Evolutionary conservation across 2,113 vertebrate species (phyloP).

Genomic region (Microtus richardsoni): DNA sequence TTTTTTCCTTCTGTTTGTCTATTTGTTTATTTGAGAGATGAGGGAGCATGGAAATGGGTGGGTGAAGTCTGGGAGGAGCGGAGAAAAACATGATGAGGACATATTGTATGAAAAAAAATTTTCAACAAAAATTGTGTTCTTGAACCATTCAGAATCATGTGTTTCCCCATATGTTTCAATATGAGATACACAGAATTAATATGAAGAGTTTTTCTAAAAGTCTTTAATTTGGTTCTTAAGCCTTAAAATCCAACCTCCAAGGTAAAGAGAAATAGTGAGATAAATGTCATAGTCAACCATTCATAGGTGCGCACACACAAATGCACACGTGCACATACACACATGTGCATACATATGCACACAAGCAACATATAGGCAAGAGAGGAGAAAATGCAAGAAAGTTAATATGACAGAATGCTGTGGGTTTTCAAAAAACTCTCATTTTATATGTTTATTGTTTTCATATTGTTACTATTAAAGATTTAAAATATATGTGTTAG

Average conservation of each 20-base stretch:
- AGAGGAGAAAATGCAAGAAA: constrained; percentile 14
- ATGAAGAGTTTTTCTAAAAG: not conserved
- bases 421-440: not conserved
- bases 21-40: not conserved
- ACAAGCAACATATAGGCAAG: not conserved
- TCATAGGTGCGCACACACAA: not conserved
- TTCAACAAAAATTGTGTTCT: not conserved
- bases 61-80: not conserved
- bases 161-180: not conserved
- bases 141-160: not conserved
- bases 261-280: not conserved
- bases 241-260: not conserved
- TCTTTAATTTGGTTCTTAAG: not conserved
- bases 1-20: not conserved
- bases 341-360: not conserved
- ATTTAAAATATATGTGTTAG: not conserved
- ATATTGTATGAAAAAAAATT: not conserved
- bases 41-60: no score
- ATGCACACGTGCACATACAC: not conserved
- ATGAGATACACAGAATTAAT: not conserved
- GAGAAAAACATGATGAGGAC: not conserved
- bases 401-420: not conserved
- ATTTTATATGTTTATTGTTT: constrained; percentile 27
- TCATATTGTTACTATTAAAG: not conserved
- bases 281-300: constrained; percentile 8